A percentile compares a stretch with the other conserved stretches of the same genome.
Conservation (phyloP, 2,113 vertebrate genomes). For the Ammodytes marinus region DNA sequence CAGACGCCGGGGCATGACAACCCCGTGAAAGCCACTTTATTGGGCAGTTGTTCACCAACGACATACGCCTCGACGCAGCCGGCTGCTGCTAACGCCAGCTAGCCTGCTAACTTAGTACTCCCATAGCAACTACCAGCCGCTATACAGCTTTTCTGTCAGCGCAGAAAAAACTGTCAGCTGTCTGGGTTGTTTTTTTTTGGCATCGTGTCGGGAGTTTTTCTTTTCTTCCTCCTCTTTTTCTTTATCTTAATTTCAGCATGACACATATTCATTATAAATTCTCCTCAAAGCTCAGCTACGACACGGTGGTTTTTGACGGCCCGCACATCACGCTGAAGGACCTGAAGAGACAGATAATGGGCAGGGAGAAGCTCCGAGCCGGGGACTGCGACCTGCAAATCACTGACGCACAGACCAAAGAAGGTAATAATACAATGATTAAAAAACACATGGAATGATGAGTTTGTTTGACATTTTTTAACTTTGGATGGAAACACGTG, state of each 20-base stretch:
- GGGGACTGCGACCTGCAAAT: slow-evolving; percentile 97
- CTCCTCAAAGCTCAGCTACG: slow-evolving; percentile 96
- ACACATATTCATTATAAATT: slow-evolving; percentile 98
- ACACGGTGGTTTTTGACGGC: slow-evolving; percentile 95
- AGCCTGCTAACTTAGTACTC: slow-evolving; percentile 55
- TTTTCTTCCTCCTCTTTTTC: background rate
- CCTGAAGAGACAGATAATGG: slow-evolving; percentile 97
- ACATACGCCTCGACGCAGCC: slow-evolving; percentile 20
- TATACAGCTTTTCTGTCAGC: background rate
- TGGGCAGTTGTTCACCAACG: slow-evolving; percentile 34
- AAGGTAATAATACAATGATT: slow-evolving; percentile 86
- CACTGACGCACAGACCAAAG: slow-evolving; percentile 95
- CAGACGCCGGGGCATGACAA: slow-evolving; percentile 47
- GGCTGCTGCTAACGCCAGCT: slow-evolving; percentile 59
- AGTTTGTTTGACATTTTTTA: background rate
- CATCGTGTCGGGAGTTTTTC: background rate
- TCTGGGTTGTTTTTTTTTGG: background rate
- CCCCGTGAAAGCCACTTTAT: slow-evolving; percentile 46
- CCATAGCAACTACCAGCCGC: slow-evolving; percentile 20
- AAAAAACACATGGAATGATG: background rate
- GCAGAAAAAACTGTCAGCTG: background rate
- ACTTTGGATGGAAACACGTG: slow-evolving; percentile 64
- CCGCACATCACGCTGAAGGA: slow-evolving; percentile 94
- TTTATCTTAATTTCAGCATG: slow-evolving; percentile 81
- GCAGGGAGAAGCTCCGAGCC: slow-evolving; percentile 93